Conservation (phyloP, 1,140 invertebrate genomes). For the Apocrypta bakeri region DNA sequence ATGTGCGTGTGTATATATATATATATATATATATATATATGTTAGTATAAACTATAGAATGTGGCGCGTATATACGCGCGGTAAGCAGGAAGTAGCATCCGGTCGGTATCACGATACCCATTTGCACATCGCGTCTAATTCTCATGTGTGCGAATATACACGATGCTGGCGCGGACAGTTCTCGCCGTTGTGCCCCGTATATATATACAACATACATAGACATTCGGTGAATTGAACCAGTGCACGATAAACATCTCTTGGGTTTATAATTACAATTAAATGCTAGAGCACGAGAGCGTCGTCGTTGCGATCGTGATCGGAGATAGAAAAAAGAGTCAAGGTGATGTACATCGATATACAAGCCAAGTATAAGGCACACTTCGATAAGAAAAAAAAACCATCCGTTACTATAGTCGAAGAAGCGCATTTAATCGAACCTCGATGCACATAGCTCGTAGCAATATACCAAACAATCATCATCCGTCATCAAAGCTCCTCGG, state of each 20-base stretch:
- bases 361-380: too few relatives aligned
- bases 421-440: neutral
- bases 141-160: neutral
- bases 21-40: too few relatives aligned
- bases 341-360: too few relatives aligned
- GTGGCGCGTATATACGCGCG: constrained; percentile 53
- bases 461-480: neutral
- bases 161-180: neutral
- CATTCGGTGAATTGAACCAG: neutral
- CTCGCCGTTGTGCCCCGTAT: neutral
- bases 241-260: constrained; percentile 22
- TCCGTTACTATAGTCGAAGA: too few relatives aligned
- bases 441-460: neutral
- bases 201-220: neutral
- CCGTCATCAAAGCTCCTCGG: neutral
- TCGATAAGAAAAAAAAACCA: too few relatives aligned
- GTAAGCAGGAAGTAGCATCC: constrained; percentile 71
- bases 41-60: too few relatives aligned
- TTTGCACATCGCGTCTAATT: constrained; percentile 55
- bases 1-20: neutral
- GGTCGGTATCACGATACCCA: constrained; percentile 64
- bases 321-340: too few relatives aligned
- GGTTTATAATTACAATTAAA: neutral
- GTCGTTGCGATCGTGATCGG: too few relatives aligned
- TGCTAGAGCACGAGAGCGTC: neutral